Base-by-base conservation (phyloP, 2,797 vertebrate species). In the Sebastiscus tertius region DNA sequence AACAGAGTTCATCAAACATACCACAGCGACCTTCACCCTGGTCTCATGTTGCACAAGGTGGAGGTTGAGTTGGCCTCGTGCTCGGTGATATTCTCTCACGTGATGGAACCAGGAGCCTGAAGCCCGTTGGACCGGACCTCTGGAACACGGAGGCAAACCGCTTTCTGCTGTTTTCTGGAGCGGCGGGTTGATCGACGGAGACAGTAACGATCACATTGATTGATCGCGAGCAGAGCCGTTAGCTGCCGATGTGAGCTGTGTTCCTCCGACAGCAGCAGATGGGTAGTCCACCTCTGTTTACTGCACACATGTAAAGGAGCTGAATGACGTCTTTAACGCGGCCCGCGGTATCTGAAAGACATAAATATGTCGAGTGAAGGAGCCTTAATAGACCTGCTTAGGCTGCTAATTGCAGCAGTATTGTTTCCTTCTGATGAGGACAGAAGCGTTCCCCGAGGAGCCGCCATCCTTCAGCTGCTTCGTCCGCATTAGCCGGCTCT, bases 361-460 rank as follows among this genome's bases (percentile, higher is more conserved):
- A 98, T 98, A 98, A 98, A 97, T 97, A 97, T 97, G 97, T 97
- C 97, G 97, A 95, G 96, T 95, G 96, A 96, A 97, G 96, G 96
- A 96, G 96, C 95, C 97, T 97, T 98, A 98, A 99, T 99, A 98
- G 97, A 98, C 97, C 97, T 96, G 97, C 97, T 97, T 96, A 97
- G 97, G 95, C 96, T 95, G 96, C 96, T 97, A 97, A 99, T 98
- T 97, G 97, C 97, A 94, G 96, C 97, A 94, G 96, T 96, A 97
- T 98, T 97, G 98, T 99, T 99, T 99, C 97, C 96, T 96, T 96
- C 95, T 98, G 97, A 98, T 98, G 97, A 98, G 97, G 96, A 97
- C 96, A 96, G 96, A 97, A 97, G 96, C 96, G 94, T 94, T 96
- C 98, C 95, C 96, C 79, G 94, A 96, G 96, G 97, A 96, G 88